These are phyloP conservation scores for Agrypnus murinus DNA, from an alignment of 2,888 invertebrate genomes.

Conservation along the genomic window DNA sequence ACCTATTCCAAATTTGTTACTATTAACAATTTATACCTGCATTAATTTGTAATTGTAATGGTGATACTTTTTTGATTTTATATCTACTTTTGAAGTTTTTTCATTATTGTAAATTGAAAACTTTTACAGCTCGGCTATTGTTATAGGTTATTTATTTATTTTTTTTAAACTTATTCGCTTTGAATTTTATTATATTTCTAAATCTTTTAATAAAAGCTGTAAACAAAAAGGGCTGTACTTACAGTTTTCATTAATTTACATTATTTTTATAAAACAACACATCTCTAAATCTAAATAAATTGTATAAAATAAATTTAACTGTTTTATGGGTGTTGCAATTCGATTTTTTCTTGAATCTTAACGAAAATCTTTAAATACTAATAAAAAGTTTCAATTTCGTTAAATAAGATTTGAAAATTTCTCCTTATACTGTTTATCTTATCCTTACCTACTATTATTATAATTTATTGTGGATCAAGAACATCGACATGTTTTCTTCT, in stretches of 20 bases:
- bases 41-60: too few relatives aligned
- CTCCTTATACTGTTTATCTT: too few relatives aligned
- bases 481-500: conserved; percentile 26
- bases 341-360: conserved; percentile 11
- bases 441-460: conserved; percentile 9
- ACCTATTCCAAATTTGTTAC: too few relatives aligned
- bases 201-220: not conserved
- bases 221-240: conserved; percentile 12
- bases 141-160: too few relatives aligned
- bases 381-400: conserved; percentile 19
- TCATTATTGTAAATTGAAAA: conserved; percentile 20
- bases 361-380: conserved; percentile 16
- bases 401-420: too few relatives aligned
- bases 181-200: not conserved
- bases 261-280: too few relatives aligned
- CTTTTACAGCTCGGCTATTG: conserved; percentile 16
- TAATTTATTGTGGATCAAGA: conserved; percentile 26
- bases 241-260: conserved; percentile 24
- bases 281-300: too few relatives aligned
- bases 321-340: conserved; percentile 33
- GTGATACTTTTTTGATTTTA: too few relatives aligned
- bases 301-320: conserved; percentile 14
- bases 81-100: conserved; percentile 2
- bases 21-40: too few relatives aligned
- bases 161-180: not conserved